A percentile compares a stretch with the other conserved stretches of the same genome.
phyloP scores from a whole-genome alignment of 2,113 vertebrate genomes.

The Syngnathus typhle region DNA sequence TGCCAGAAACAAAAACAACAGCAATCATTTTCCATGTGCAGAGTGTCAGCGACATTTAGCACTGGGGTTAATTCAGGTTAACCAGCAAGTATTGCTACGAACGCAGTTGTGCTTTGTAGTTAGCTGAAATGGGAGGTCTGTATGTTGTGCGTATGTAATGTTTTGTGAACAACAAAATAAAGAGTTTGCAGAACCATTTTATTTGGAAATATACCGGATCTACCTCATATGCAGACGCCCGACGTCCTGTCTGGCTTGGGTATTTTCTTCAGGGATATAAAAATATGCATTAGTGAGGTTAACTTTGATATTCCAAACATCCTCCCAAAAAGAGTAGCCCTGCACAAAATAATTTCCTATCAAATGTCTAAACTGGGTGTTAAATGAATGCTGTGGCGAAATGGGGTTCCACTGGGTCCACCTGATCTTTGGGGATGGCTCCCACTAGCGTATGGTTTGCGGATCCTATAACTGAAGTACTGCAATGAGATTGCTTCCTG shows the following conservation, averaged over 20 bases:
- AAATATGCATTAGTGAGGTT: too few relatives aligned
- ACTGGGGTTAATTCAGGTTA: slow-evolving; percentile 43
- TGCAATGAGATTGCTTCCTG: slow-evolving; percentile 20
- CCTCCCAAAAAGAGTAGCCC: slow-evolving; percentile 33
- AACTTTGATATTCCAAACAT: neutral
- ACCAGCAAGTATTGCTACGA: slow-evolving; percentile 3
- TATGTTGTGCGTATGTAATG: too few relatives aligned
- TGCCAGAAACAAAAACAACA: neutral
- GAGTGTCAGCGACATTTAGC: slow-evolving; percentile 21
- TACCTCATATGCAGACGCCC: too few relatives aligned
- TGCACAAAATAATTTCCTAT: slow-evolving; percentile 3
- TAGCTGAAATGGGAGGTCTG: too few relatives aligned
- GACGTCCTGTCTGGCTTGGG: too few relatives aligned
- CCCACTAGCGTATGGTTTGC: slow-evolving; percentile 42
- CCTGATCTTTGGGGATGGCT: slow-evolving; percentile 30
- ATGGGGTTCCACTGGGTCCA: slow-evolving; percentile 4
- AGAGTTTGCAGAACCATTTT: too few relatives aligned
- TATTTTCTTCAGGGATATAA: too few relatives aligned
- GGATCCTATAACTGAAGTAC: slow-evolving; percentile 37
- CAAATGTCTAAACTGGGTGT: slow-evolving; percentile 7
- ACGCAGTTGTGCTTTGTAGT: too few relatives aligned
- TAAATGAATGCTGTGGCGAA: slow-evolving; percentile 20
- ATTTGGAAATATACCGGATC: too few relatives aligned
- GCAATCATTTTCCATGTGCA: slow-evolving; percentile 23
- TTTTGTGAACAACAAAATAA: too few relatives aligned